Evolutionary conservation across 2,888 invertebrate species (phyloP), one percentile per base, ranked within the genome.

Genomic region (Heteromyza rotundicornis): DNA sequence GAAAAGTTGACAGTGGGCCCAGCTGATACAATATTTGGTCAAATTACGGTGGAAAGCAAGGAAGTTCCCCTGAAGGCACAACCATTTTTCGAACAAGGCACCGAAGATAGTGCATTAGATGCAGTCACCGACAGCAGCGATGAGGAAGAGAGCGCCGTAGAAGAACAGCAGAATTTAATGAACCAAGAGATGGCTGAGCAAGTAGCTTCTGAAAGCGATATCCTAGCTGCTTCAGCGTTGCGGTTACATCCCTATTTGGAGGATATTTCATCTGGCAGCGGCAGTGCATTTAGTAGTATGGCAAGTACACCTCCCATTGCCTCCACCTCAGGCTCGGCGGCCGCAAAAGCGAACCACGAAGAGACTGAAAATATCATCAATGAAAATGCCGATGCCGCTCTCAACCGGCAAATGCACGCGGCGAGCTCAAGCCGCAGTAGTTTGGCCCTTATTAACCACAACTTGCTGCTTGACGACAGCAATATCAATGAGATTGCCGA

Each of bases 401-500:
- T 36, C 49, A 50, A 51, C 2, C 54, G 44, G 32, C 52, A 44
- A 16, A 1, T 36, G 16, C 57, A 51, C 1, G n/a, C n/a, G n/a
- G n/a, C n/a, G n/a, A n/a, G n/a, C n/a, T n/a, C n/a, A 7, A 40
- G n/a, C n/a, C 3, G 40, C 10, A 40, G 40, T 8, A n/a, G 3
- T 40, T 20, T 14, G 20, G 47, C 7, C 19, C 5, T 19, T 47
- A 5, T 10, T 5, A 5, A 5, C 44, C 7, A 52, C n/a, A 23
- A n/a, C n/a, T 36, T 61, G 3, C n/a, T 59, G 49, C 40, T 57
- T 2, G 60, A 63, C 57, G 71, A 78, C 57, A 70, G 66, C 23
- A 82, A 82, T 57, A 78, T 82, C 17, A 82, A 82, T 72, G 82
- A 82, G 71, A 82, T 82, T 47, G 82, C 82, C 22, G 82, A 82